Evolutionary conservation across 2,113 vertebrate species (phyloP).

Genomic region (Morphnarchus princeps): DNA sequence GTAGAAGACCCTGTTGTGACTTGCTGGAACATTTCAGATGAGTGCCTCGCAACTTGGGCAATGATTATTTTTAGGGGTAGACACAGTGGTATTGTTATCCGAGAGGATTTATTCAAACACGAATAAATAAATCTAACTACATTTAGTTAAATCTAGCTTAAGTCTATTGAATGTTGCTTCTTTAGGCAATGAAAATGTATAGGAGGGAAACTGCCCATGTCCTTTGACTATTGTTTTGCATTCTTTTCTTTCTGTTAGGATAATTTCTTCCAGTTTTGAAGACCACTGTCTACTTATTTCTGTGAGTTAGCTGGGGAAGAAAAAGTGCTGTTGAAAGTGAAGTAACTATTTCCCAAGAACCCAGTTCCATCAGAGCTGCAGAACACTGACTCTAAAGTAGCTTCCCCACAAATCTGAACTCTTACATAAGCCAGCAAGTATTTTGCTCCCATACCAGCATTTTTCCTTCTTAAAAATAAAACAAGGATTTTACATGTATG

Average conservation of each 20-base stretch:
- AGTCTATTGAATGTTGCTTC: background rate
- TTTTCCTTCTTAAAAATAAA: background rate
- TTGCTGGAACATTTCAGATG: background rate
- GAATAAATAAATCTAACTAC: background rate
- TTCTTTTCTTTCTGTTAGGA: background rate
- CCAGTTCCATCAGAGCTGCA: background rate
- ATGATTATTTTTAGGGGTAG: background rate
- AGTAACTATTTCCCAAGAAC: background rate
- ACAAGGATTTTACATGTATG: background rate
- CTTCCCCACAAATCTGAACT: background rate
- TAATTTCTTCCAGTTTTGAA: background rate
- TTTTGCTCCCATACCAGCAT: background rate
- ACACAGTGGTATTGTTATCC: background rate
- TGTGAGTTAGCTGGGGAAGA: background rate
- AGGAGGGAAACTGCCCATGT: fast-evolving
- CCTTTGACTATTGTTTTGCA: background rate
- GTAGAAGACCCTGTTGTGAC: background rate
- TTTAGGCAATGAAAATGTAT: background rate
- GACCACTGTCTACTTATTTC: background rate
- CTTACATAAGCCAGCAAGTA: background rate
- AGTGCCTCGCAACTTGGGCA: background rate
- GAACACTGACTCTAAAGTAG: background rate
- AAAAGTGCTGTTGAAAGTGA: background rate
- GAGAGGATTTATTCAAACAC: background rate
- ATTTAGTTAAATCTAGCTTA: background rate